These are phyloP conservation scores for Zaprionus obscuricornis DNA, from an alignment of 2,888 invertebrate genomes.

Conservation along the genomic window DNA sequence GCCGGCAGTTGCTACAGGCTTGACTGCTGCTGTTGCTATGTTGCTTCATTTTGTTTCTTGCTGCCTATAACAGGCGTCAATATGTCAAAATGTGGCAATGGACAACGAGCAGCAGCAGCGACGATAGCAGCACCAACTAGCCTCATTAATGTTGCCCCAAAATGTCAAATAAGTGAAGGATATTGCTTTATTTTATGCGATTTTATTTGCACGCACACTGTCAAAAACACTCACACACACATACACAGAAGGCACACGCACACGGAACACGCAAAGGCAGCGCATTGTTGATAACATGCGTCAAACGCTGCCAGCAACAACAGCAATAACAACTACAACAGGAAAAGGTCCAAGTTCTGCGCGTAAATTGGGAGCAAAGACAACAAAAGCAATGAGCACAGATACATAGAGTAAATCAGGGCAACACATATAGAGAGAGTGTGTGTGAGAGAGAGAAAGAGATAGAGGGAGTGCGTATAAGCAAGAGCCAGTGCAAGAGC, in stretches of 20 bases:
- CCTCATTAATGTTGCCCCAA: slow-evolving; percentile 63
- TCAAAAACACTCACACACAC: slow-evolving; percentile 1
- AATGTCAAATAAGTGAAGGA: slow-evolving; percentile 76
- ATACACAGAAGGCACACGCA: slow-evolving; percentile 16
- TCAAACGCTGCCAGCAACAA: slow-evolving; percentile 36
- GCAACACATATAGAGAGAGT: not conserved
- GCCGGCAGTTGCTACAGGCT: slow-evolving; percentile 16
- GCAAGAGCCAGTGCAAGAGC: no score
- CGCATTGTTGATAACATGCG: slow-evolving; percentile 36
- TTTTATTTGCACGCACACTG: slow-evolving; percentile 56
- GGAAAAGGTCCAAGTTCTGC: slow-evolving; percentile 28
- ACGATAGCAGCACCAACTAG: slow-evolving; percentile 38
- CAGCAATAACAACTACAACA: not conserved
- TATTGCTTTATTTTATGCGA: slow-evolving; percentile 74
- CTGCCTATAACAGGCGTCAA: slow-evolving; percentile 24
- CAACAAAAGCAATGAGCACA: not conserved
- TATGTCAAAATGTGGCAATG: slow-evolving; percentile 17
- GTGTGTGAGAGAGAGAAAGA: not conserved
- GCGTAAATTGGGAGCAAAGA: slow-evolving; percentile 44
- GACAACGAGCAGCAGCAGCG: slow-evolving; percentile 8
- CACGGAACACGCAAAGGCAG: not conserved
- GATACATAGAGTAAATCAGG: not conserved
- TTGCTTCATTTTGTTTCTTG: no score
- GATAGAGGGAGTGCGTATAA: no score
- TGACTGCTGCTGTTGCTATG: no score